Conservation (phyloP, 64 coral and sea anemone genomes). For the Porites lutea region DNA sequence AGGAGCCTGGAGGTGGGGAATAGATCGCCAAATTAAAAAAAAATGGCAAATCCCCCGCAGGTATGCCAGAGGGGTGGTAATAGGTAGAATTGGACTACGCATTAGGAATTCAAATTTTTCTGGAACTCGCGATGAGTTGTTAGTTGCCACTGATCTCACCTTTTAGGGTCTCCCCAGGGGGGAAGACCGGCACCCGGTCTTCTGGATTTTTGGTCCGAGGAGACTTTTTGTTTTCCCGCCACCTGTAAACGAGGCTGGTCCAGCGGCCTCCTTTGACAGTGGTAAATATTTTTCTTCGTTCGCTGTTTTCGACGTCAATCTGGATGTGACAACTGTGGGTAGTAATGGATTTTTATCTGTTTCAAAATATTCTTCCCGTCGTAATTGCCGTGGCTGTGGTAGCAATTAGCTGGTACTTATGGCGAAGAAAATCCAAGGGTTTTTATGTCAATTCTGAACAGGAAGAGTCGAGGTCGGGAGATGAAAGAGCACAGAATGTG, state of each 20-base stretch:
- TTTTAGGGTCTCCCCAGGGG: too few species aligned
- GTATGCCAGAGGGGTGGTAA: too few species aligned
- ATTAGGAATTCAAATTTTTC: too few species aligned
- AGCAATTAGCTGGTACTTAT: slow-evolving; percentile 30
- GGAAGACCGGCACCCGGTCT: too few species aligned
- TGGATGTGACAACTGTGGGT: slow-evolving; percentile 12
- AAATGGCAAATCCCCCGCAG: too few species aligned
- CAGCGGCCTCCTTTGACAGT: slow-evolving; percentile 15
- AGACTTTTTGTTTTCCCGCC: slow-evolving; percentile 15
- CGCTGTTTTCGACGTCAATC: neutral
- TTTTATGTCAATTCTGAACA: neutral
- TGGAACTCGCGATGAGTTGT: too few species aligned
- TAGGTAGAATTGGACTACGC: too few species aligned
- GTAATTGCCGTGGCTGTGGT: slow-evolving; percentile 26
- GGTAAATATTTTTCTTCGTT: neutral
- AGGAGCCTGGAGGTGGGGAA: too few species aligned
- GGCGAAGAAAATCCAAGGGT: neutral
- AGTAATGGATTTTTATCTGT: slow-evolving; percentile 5
- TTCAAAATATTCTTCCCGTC: slow-evolving; percentile 18
- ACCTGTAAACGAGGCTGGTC: slow-evolving; percentile 18
- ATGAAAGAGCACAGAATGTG: neutral
- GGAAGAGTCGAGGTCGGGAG: neutral
- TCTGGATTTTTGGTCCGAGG: too few species aligned
- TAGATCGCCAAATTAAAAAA: too few species aligned
- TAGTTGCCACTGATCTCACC: too few species aligned